These are phyloP conservation scores for Musca vetustissima DNA, from an alignment of 1,140 invertebrate species.

Conservation along the genomic window DNA sequence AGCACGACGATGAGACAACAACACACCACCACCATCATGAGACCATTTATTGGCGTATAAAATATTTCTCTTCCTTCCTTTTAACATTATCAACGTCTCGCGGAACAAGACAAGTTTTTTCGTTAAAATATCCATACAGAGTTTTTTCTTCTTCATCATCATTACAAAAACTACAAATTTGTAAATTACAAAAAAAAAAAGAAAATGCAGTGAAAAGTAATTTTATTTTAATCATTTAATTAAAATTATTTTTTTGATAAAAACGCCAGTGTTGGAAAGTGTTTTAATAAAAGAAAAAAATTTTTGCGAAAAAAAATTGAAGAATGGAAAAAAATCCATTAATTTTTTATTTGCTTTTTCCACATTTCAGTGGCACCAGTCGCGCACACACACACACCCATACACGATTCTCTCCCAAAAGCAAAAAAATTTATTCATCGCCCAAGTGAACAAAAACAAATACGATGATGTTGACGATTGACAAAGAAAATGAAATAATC, in stretches of 20 bases:
- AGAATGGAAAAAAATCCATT: slow-evolving; percentile 4
- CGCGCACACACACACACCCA: slow-evolving; percentile 1
- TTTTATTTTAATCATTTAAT: background rate
- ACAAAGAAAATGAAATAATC: slow-evolving; percentile 26
- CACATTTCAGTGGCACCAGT: slow-evolving; percentile 22
- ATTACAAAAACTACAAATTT: slow-evolving; percentile 8
- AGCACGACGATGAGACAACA: slow-evolving; percentile 5
- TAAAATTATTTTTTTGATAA: background rate
- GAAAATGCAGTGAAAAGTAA: background rate
- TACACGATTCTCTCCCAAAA: background rate
- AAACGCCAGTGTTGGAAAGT: slow-evolving; percentile 14
- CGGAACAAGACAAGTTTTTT: slow-evolving; percentile 25
- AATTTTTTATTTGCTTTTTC: slow-evolving; percentile 16
- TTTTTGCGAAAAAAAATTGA: background rate
- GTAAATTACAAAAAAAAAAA: slow-evolving; percentile 8
- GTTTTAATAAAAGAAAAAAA: slow-evolving; percentile 5
- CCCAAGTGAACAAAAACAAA: slow-evolving; percentile 6
- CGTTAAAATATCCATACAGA: background rate
- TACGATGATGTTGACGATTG: slow-evolving; percentile 25
- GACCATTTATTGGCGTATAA: slow-evolving; percentile 26
- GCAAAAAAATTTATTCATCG: background rate
- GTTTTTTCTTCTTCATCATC: background rate
- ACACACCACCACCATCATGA: slow-evolving; percentile 25
- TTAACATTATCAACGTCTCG: slow-evolving; percentile 28
- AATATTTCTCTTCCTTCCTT: slow-evolving; percentile 32